Evolutionary conservation across 2,888 invertebrate genomes (phyloP).

Genomic region (Drosophila cyrtoloma): DNA sequence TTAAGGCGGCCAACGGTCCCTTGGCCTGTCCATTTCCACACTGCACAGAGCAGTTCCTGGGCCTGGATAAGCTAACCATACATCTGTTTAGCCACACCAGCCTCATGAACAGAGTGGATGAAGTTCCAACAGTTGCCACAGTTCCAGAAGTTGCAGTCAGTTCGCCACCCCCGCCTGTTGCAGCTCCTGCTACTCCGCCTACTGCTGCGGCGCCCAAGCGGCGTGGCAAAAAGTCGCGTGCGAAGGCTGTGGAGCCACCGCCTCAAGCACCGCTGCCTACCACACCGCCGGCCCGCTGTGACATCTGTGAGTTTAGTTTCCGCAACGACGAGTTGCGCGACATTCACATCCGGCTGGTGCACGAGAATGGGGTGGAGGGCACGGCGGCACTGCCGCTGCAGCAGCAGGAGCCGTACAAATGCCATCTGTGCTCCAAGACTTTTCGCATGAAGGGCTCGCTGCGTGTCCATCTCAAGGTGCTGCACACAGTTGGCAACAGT

Average conservation of each 20-base stretch:
- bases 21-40: conserved; percentile 89
- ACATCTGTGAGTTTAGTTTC: conserved; percentile 91
- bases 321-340: conserved; percentile 89
- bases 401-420: conserved; percentile 84
- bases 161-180: background rate
- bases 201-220: conserved; percentile 37
- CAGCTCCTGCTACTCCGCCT: conserved; percentile 7
- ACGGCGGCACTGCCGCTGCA: conserved; percentile 33
- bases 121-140: conserved; percentile 8
- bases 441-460: conserved; percentile 93
- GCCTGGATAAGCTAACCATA: conserved; percentile 93
- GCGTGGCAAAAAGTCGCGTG: conserved; percentile 55
- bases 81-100: conserved; percentile 91
- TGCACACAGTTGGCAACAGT: conserved; percentile 86
- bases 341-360: conserved; percentile 91
- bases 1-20: conserved; percentile 91
- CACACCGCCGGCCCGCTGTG: conserved; percentile 85
- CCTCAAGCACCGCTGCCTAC: conserved; percentile 6
- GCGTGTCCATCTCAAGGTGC: conserved; percentile 92
- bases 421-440: conserved; percentile 91
- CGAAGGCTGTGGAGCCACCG: conserved; percentile 37
- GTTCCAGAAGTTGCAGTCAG: conserved; percentile 10
- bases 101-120: conserved; percentile 57
- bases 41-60: conserved; percentile 90
- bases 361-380: conserved; percentile 81